These are phyloP conservation scores for Stenolophus ochropezus DNA, from an alignment of 2,888 invertebrate genomes.

Conservation along the genomic window DNA sequence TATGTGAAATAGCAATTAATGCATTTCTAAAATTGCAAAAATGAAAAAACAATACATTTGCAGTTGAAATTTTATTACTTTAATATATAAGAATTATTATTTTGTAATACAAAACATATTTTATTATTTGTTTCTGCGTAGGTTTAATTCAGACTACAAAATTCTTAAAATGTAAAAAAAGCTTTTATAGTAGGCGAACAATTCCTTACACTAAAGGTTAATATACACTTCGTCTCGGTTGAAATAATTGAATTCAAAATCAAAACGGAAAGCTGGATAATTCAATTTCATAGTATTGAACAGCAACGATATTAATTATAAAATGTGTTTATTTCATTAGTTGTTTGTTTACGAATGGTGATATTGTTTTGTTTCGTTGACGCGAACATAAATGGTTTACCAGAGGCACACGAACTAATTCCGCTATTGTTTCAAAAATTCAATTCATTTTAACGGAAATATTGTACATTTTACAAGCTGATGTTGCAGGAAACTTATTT, in stretches of 20 bases:
- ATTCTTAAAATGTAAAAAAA: not conserved
- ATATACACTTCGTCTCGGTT: not conserved
- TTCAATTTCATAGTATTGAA: slow-evolving; percentile 38
- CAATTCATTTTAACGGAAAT: slow-evolving; percentile 43
- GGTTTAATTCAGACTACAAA: not conserved
- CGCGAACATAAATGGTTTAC: slow-evolving; percentile 44
- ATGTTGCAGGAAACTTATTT: slow-evolving; percentile 36
- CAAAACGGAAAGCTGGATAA: slow-evolving; percentile 17
- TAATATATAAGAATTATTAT: no score
- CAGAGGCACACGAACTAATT: slow-evolving; percentile 40
- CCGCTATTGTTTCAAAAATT: slow-evolving; percentile 44
- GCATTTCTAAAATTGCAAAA: no score
- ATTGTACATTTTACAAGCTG: slow-evolving; percentile 44
- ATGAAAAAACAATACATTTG: no score
- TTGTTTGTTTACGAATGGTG: slow-evolving; percentile 42
- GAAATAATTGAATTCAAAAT: not conserved
- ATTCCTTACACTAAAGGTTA: not conserved
- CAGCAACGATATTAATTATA: slow-evolving; percentile 40
- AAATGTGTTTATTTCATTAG: slow-evolving; percentile 44
- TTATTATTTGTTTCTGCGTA: no score
- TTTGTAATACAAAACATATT: no score
- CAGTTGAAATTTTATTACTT: no score
- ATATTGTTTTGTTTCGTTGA: slow-evolving; percentile 44
- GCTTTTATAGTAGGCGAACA: not conserved
- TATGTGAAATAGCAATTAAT: no score